phyloP scores from a whole-genome alignment of 2,113 vertebrate genomes.

The Oophaga pumilio region DNA sequence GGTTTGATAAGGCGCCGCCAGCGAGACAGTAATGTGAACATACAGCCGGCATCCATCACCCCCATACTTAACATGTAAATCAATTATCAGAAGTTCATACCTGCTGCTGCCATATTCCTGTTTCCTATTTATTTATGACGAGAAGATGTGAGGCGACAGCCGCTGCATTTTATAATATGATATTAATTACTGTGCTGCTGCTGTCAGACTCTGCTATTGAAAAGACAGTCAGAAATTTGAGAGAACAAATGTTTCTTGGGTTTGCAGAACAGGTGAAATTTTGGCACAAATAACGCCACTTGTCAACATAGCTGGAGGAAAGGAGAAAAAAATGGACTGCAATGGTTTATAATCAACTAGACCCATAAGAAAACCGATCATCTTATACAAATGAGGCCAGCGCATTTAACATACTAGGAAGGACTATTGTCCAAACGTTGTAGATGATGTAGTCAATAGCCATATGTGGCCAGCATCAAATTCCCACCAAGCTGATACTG shows the following conservation, averaged over 20 bases:
- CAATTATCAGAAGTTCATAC: slow-evolving; percentile 1
- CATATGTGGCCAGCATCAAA: too few species aligned
- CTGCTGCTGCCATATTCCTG: background rate
- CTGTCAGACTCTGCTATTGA: background rate
- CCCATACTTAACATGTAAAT: background rate
- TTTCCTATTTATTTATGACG: slow-evolving; percentile 19
- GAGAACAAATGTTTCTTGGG: background rate
- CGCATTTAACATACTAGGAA: too few species aligned
- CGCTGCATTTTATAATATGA: slow-evolving; percentile 14
- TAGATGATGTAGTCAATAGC: too few species aligned
- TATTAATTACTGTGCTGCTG: slow-evolving; percentile 3
- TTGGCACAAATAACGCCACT: too few species aligned
- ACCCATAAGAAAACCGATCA: too few species aligned
- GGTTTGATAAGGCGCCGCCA: slow-evolving; percentile 22
- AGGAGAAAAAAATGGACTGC: too few species aligned
- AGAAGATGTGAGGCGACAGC: slow-evolving; percentile 16
- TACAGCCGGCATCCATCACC: background rate
- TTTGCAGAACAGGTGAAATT: background rate
- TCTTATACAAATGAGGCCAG: too few species aligned
- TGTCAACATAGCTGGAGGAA: too few species aligned
- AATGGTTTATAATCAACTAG: too few species aligned
- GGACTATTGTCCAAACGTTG: too few species aligned
- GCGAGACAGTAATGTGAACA: background rate
- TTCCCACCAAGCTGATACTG: too few species aligned
- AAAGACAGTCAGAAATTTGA: background rate